Percentiles rank a stretch among this genome's conserved stretches.
Conservation (phyloP, 2,113 vertebrate species). For the Gadus chalcogrammus region DNA sequence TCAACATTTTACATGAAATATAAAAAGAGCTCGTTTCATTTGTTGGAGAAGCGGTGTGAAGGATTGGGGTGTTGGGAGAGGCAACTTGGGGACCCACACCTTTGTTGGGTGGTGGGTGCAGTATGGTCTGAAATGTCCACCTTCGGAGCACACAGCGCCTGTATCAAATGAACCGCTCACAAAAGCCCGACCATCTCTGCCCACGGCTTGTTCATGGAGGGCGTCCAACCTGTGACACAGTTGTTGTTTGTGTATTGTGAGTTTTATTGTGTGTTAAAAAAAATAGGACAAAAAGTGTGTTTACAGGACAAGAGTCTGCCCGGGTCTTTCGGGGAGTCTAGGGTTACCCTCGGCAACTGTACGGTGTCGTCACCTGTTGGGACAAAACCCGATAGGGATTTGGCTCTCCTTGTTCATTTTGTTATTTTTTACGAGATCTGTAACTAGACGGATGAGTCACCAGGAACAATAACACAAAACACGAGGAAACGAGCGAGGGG, state of each 20-base stretch:
- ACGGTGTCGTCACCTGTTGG: too few relatives aligned
- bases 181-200: slow-evolving; percentile 21
- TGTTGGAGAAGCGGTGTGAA: slow-evolving; percentile 24
- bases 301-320: too few relatives aligned
- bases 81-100: not conserved
- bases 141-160: slow-evolving; percentile 32
- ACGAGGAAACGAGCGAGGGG: not conserved
- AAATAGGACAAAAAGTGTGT: too few relatives aligned
- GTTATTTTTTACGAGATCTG: not conserved
- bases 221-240: slow-evolving; percentile 6
- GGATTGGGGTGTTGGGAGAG: too few relatives aligned
- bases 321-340: too few relatives aligned
- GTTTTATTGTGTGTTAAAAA: too few relatives aligned
- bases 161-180: slow-evolving; percentile 37
- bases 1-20: slow-evolving; percentile 23
- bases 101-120: not conserved
- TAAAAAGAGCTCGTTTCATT: slow-evolving; percentile 22
- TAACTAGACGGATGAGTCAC: slow-evolving; percentile 3
- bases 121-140: slow-evolving; percentile 21
- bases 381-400: too few relatives aligned
- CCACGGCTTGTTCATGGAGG: slow-evolving; percentile 21
- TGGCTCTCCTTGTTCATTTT: too few relatives aligned
- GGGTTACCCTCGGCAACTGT: too few relatives aligned
- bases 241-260: not conserved
- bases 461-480: slow-evolving; percentile 3